Conservation (phyloP, 53 echinoderm and acorn worm species). For the Actinopyga echinites region DNA sequence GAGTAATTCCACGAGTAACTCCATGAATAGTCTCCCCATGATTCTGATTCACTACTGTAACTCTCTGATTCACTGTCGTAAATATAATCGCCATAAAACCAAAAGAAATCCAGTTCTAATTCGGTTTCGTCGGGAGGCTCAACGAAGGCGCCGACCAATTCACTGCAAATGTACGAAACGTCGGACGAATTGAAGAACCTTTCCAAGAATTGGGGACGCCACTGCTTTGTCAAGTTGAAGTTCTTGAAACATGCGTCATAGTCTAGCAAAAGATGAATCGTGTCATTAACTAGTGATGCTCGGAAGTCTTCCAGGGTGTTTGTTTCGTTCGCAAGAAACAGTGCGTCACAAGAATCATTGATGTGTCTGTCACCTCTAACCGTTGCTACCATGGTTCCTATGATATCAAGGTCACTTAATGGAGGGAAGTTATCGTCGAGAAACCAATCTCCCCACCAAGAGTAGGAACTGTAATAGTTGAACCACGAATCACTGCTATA, state of each 20-base stretch:
- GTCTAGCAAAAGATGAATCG: not conserved
- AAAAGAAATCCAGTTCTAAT: slow-evolving; percentile 12
- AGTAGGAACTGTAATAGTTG: not conserved
- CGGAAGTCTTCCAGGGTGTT: not conserved
- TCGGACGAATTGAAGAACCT: not conserved
- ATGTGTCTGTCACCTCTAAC: slow-evolving; percentile 53
- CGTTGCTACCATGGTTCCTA: slow-evolving; percentile 56
- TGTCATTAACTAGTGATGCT: not conserved
- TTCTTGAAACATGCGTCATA: not conserved
- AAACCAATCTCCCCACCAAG: not conserved
- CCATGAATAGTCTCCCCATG: not conserved
- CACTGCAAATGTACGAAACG: slow-evolving; percentile 39
- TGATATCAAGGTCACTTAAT: not conserved
- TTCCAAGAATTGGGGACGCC: not conserved
- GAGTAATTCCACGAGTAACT: not conserved
- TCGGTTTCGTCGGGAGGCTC: not conserved
- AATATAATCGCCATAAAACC: not conserved
- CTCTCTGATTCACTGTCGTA: not conserved
- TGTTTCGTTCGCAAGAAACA: slow-evolving; percentile 43
- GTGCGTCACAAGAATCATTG: slow-evolving; percentile 47
- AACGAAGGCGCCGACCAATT: slow-evolving; percentile 38
- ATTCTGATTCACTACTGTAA: not conserved
- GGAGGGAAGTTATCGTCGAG: not conserved
- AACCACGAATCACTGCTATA: slow-evolving; percentile 23
- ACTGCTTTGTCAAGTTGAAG: not conserved